Percentiles rank a stretch among this genome's conserved stretches.
Conservation (phyloP, 2,797 vertebrate genomes). For the Gallinago nigripennis region DNA sequence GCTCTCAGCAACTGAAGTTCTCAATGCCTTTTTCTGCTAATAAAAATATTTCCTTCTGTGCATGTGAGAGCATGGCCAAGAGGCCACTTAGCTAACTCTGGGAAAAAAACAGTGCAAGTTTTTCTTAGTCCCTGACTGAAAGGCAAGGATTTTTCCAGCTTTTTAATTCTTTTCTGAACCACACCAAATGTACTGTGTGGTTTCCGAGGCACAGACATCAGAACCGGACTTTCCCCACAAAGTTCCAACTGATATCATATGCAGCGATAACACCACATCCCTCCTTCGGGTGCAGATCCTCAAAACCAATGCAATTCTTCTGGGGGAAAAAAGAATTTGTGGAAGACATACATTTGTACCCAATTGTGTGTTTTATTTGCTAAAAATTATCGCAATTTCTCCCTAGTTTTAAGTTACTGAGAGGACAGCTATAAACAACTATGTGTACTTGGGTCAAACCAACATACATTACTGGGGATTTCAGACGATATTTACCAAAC, state of each 20-base stretch:
- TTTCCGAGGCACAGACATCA: not conserved
- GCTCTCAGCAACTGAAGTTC: not conserved
- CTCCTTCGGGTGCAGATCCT: not conserved
- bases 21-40: slow-evolving; percentile 4
- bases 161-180: not conserved
- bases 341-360: not conserved
- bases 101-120: not conserved
- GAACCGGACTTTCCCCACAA: not conserved
- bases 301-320: not conserved
- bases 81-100: slow-evolving; percentile 19
- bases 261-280: not conserved
- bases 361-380: not conserved
- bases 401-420: not conserved
- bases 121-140: not conserved
- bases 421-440: not conserved
- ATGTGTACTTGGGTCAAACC: not conserved
- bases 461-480: not conserved
- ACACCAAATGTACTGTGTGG: not conserved
- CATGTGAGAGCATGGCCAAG: slow-evolving; percentile 3
- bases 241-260: not conserved
- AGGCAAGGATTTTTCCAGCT: not conserved
- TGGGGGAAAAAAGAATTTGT: not conserved
- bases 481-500: not conserved
- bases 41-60: slow-evolving; percentile 22
- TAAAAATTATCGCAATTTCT: not conserved